A percentile compares a stretch with the other conserved stretches of the same genome.
Evolutionary conservation across 2,888 invertebrate genomes (phyloP).

Genomic region (Odontothrips loti): DNA sequence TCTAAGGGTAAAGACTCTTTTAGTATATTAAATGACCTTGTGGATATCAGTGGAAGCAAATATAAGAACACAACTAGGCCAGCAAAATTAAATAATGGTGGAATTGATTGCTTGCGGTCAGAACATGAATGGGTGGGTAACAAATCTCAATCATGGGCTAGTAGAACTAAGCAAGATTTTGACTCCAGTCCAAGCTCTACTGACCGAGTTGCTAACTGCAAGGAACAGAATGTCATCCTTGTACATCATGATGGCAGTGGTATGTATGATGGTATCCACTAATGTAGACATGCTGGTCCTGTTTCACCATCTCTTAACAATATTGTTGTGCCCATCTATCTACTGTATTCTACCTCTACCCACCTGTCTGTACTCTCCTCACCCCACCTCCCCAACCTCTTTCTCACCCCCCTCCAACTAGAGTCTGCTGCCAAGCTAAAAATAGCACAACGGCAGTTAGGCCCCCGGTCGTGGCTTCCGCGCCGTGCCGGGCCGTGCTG

Average conservation of each 20-base stretch:
- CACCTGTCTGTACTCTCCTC: neutral
- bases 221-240: neutral
- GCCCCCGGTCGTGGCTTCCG: neutral
- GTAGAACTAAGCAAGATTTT: neutral
- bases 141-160: neutral
- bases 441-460: neutral
- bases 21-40: neutral
- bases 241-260: neutral
- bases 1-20: neutral
- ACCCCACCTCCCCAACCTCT: neutral
- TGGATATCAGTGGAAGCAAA: neutral
- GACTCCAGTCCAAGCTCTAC: neutral
- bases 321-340: no score
- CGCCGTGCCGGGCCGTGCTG: neutral
- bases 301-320: no score
- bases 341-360: no score
- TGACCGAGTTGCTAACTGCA: neutral
- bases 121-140: neutral
- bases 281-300: no score
- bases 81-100: neutral
- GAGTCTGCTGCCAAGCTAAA: slow-evolving; percentile 6
- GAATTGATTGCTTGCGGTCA: neutral
- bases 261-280: neutral
- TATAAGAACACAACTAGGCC: neutral
- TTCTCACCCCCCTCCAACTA: neutral